These are phyloP conservation scores for Ephydatia muelleri DNA, from an alignment of 37 sponge, comb jelly and placozoan genomes.

Conservation along the genomic window DNA sequence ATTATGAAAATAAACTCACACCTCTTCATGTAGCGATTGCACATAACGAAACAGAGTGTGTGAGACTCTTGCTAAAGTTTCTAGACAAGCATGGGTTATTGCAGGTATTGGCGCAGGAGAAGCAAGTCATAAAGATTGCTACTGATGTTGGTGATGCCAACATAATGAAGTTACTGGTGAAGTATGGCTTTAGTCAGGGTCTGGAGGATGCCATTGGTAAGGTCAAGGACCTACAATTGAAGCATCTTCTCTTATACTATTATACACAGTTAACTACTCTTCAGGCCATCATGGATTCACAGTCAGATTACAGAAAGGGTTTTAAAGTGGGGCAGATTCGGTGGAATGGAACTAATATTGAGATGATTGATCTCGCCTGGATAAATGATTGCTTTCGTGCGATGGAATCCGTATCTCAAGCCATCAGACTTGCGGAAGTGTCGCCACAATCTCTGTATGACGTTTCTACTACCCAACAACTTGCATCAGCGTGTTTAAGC, in stretches of 20 bases:
- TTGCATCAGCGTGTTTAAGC: constrained; percentile 35
- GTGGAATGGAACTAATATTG: constrained; percentile 43
- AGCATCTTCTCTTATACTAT: constrained; percentile 49
- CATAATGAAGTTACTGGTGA: constrained; percentile 29
- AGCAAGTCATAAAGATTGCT: constrained; percentile 27
- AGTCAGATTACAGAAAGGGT: not conserved
- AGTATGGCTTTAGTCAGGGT: constrained; percentile 53
- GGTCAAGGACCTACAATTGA: constrained; percentile 13
- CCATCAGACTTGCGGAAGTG: not conserved
- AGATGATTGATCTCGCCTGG: constrained; percentile 25
- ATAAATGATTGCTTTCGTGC: constrained; percentile 34
- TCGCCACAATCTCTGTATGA: not conserved
- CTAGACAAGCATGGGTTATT: not conserved
- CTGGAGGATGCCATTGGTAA: constrained; percentile 43
- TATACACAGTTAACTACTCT: constrained; percentile 24
- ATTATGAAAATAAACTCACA: constrained; percentile 5
- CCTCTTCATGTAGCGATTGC: constrained; percentile 58
- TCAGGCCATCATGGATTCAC: not conserved
- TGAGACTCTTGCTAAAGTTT: constrained; percentile 36
- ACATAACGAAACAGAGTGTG: constrained; percentile 24
- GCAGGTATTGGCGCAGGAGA: constrained; percentile 18
- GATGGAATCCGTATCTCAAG: constrained; percentile 31
- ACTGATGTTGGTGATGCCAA: constrained; percentile 10
- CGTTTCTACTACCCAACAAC: constrained; percentile 3
- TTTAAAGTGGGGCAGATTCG: not conserved